Base-by-base conservation (phyloP, 2,888 invertebrate genomes). In the Harpalus rufipes region DNA sequence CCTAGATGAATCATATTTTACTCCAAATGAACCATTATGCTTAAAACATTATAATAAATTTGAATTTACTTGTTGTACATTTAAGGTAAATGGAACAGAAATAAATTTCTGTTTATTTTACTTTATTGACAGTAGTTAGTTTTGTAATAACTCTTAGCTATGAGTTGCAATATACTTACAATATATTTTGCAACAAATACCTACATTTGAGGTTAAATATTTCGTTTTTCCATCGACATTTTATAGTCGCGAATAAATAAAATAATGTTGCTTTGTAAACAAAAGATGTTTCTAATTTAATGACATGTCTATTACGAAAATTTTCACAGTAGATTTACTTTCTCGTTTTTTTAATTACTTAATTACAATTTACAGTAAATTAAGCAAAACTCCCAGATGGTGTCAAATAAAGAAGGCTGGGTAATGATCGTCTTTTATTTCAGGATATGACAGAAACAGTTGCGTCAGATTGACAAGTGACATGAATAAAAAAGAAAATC, bases 391-490 rank as follows among this genome's bases (percentile, higher is more conserved):
- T 25, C 14, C 39, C 68, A 68, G 68, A 68, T 68, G 39, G 25
- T 68, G 12, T 68, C 18, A 25, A 18, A 21, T 10, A 12, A 12
- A 63, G 25, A 5, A 14, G 39, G 6, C 14, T 68, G 39, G 21
- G 39, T 68, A 32, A 68, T 32, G 68, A 68, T 39, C n/a, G 68
- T 68, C 68, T 68, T 68, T 74, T 74, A 74, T 74, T 74, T 74
- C 51, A 18, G 25, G 51, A n/a, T 12, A 74, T 74, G 44, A 74
- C 74, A 74, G 21, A 51, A 21, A 16, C 16, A 51, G 16, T 74
- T 74, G n/a, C 74, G 74, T 74, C 74, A 74, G 21, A 72, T 72
- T 72, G 72, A 74, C 74, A 74, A 74, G 21, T 74, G 51, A 74
- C 74, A 74, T 10, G 72, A 39, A 74, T 74, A 74, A 44, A 18